Evolutionary conservation across 1,140 invertebrate species (phyloP), one percentile per base, ranked within the genome.

Genomic region (Papilio polytes): DNA sequence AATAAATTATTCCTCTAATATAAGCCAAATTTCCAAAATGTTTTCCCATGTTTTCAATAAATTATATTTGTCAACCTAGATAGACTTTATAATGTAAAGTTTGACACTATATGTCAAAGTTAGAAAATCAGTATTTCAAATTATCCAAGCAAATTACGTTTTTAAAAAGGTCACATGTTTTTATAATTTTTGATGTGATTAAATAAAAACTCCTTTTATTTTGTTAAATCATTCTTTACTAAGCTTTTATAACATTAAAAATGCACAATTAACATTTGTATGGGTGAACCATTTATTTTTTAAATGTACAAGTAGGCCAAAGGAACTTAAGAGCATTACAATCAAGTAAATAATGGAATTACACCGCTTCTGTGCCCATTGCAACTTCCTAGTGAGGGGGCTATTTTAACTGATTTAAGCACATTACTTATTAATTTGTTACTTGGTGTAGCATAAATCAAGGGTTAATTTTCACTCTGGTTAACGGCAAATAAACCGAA

Each of bases 1-100:
- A 98, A 74, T 95, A 97, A 77, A 99, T 96, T 79, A 99, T 96
- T 3, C 98, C 97, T 85, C 98, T 95, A 7, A 98, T 95, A 90
- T 97, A 97, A 77, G 96, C 96, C 70, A 99, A 94, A 82, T 98
- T 95, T 86, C 98, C 98, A 85, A 98, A 98, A 56, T 96, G 90
- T 83, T 96, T 94, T 74, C 97, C 97, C 89, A 90, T 91, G 66
- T 84, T 84, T 63, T 15, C 26, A 70, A 2, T 31, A 26, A 59
- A 22, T 56, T 63, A 63, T 63, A 3, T 70, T 26, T 63, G 13
- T 9, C 26, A 63, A 63, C 22, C 2, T 20, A 1, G 7, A 56
- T 53, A 2, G 56, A 59, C 36, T 41, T 41, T 41, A 41, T 41
- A 36, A 36, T 36, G 36, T 36, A 41, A 41, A 41, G 36, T 41